Evolutionary conservation across 2,113 vertebrate genomes (phyloP), one percentile per base, ranked within the genome.

Genomic region (Psophia crepitans): DNA sequence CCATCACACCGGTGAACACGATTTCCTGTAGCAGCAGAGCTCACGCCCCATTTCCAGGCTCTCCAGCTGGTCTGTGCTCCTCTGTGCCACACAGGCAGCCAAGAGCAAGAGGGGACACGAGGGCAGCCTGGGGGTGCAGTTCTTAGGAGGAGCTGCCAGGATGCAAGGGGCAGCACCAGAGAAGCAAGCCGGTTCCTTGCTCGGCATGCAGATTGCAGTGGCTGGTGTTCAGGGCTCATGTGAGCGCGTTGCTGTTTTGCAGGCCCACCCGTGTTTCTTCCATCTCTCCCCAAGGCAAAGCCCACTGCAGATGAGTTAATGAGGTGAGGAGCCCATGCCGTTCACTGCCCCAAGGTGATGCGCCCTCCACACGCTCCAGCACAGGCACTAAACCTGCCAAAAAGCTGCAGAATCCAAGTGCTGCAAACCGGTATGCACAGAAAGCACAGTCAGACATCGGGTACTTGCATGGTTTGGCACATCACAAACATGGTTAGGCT

Each of bases 311-410:
- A 14, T 4, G 57, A 33, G 39, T 21, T 61, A 5, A 9, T 1
- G 65, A 37, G 32, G 6, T 0, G 15, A 51, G 57, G 27, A 91
- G 43, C 43, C 19, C 1, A 3, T 1, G 41, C 2, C n/a, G 11
- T 4, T 57, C 5, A 0, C 22, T 37, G 65, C 51, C 70, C 12
- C 0, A 0, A 1, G 2, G 48, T 2, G 8, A 56, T 2, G 4
- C 8, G 6, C 37, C 51, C 60, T 30, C 46, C 56, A 6, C 51
- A 6, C 4, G 2, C 68, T 24, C 30, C 6, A 2, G 33, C 49
- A 20, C 6, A 3, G 64, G 44, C 48, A 19, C 44, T 85, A 28
- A n/a, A 9, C 7, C 30, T 27, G 27, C 49, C 69, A 17, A 32
- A 33, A 9, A 58, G 35, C 92, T 23, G 63, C 53, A n/a, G 26